Evolutionary conservation across 2,113 vertebrate species (phyloP).

Genomic region (Cyanocitta stelleri): DNA sequence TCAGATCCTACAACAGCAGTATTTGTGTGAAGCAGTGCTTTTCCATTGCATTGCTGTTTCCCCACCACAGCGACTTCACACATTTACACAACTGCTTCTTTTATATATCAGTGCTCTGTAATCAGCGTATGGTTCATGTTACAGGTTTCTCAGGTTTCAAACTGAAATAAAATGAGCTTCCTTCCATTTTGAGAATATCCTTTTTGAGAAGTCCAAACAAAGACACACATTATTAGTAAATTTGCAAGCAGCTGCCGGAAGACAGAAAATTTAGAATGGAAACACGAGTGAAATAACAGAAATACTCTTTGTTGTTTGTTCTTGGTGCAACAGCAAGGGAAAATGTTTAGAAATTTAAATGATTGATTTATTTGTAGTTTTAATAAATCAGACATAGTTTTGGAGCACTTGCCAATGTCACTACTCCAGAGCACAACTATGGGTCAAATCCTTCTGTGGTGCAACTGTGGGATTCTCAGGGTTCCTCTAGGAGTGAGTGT

Average conservation of each 20-base stretch:
- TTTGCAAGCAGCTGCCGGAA: slow-evolving; percentile 60
- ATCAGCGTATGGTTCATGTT: slow-evolving; percentile 67
- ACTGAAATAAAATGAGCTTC: slow-evolving; percentile 69
- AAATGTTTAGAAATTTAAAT: slow-evolving; percentile 60
- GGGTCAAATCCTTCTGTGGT: not conserved
- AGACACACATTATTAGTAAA: slow-evolving; percentile 62
- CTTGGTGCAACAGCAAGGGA: slow-evolving; percentile 24
- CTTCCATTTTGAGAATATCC: slow-evolving; percentile 68
- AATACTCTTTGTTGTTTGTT: slow-evolving; percentile 58
- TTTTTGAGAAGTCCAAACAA: slow-evolving; percentile 65
- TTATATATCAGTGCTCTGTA: slow-evolving; percentile 52
- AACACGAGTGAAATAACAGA: slow-evolving; percentile 49
- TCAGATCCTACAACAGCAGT: not conserved
- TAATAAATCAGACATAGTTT: slow-evolving; percentile 55
- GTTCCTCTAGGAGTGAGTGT: not conserved
- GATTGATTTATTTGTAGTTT: slow-evolving; percentile 65
- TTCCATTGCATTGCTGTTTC: not conserved
- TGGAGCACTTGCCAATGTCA: not conserved
- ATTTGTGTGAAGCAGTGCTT: not conserved
- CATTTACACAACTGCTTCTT: slow-evolving; percentile 16
- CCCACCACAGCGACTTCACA: slow-evolving; percentile 25
- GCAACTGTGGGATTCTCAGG: not conserved
- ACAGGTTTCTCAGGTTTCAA: slow-evolving; percentile 73
- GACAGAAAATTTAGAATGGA: slow-evolving; percentile 65
- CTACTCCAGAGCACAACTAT: not conserved